phyloP scores from a whole-genome alignment of 1,140 invertebrate species.

The Drosophila simulans region DNA sequence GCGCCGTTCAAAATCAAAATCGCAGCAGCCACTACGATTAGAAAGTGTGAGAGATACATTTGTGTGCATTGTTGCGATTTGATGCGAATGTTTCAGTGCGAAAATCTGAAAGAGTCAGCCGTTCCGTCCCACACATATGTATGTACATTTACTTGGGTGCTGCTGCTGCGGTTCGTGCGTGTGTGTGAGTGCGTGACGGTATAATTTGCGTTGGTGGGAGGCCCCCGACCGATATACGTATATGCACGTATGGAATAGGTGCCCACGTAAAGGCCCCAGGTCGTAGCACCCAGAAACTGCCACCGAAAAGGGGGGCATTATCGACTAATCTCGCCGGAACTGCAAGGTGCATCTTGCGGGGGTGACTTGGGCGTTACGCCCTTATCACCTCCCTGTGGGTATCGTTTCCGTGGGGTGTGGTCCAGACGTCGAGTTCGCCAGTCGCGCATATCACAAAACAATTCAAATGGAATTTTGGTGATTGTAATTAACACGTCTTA shows the following conservation, averaged over 20 bases:
- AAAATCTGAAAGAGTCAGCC: conserved; percentile 17
- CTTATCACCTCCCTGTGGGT: conserved; percentile 57
- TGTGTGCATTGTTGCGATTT: conserved; percentile 29
- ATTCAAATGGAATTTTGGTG: conserved; percentile 1
- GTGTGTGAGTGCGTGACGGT: conserved; percentile 30
- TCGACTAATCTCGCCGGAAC: conserved; percentile 20
- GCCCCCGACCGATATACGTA: conserved; percentile 19
- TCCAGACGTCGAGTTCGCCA: conserved; percentile 37
- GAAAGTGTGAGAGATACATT: conserved; percentile 39
- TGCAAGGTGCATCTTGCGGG: conserved; percentile 20
- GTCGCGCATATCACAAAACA: conserved; percentile 26
- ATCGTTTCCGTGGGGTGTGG: conserved; percentile 69
- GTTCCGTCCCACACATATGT: conserved; percentile 17
- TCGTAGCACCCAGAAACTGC: conserved; percentile 24
- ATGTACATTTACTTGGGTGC: conserved; percentile 14
- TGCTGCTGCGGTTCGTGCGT: background rate
- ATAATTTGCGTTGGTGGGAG: conserved; percentile 41
- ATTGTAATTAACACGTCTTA: conserved; percentile 9
- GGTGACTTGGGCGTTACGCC: conserved; percentile 41
- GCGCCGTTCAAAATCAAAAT: conserved; percentile 36
- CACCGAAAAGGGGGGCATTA: conserved; percentile 13
- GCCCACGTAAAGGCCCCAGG: conserved; percentile 29
- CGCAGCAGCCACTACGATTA: conserved; percentile 21
- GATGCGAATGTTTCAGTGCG: conserved; percentile 30
- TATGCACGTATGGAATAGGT: conserved; percentile 12